A percentile compares a stretch with the other conserved stretches of the same genome.
Conservation (phyloP, 2,888 invertebrate species). For the Parnassius orleans region DNA sequence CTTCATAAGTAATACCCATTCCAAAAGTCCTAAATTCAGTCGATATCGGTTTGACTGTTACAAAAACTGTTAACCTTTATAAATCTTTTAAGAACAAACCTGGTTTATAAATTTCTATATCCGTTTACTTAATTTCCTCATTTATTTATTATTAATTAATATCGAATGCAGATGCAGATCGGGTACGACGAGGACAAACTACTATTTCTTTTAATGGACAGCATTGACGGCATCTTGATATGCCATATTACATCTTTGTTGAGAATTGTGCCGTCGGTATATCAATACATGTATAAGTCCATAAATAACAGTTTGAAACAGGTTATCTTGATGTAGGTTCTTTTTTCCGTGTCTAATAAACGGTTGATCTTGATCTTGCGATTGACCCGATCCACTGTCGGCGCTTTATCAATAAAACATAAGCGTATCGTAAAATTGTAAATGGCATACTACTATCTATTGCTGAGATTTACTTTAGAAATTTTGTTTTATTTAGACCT, state of each 20-base stretch:
- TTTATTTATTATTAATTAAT: conserved; percentile 14
- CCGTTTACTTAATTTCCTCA: conserved; percentile 44
- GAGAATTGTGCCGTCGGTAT: conserved; percentile 14
- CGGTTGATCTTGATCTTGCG: conserved; percentile 22
- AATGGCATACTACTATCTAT: no score
- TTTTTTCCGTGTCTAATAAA: conserved; percentile 17
- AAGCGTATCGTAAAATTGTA: conserved; percentile 1
- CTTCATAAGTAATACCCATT: no score
- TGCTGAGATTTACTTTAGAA: background rate
- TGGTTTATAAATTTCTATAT: conserved; percentile 39
- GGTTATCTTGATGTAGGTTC: conserved; percentile 18
- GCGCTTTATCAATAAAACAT: conserved; percentile 15
- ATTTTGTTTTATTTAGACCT: background rate
- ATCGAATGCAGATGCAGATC: conserved; percentile 21
- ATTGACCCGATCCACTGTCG: conserved; percentile 14
- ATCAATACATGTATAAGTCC: conserved; percentile 2
- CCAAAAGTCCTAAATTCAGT: conserved; percentile 21
- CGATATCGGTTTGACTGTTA: conserved; percentile 34
- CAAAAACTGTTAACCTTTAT: conserved; percentile 39
- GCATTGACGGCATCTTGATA: conserved; percentile 21
- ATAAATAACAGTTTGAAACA: conserved; percentile 14
- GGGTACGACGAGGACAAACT: conserved; percentile 25
- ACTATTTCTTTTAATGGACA: conserved; percentile 20
- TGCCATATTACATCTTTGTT: conserved; percentile 17
- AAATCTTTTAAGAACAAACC: conserved; percentile 33